Evolutionary conservation across 2,888 invertebrate species (phyloP), one percentile per base, ranked within the genome.

Genomic region (Caenorhabditis sp.): DNA sequence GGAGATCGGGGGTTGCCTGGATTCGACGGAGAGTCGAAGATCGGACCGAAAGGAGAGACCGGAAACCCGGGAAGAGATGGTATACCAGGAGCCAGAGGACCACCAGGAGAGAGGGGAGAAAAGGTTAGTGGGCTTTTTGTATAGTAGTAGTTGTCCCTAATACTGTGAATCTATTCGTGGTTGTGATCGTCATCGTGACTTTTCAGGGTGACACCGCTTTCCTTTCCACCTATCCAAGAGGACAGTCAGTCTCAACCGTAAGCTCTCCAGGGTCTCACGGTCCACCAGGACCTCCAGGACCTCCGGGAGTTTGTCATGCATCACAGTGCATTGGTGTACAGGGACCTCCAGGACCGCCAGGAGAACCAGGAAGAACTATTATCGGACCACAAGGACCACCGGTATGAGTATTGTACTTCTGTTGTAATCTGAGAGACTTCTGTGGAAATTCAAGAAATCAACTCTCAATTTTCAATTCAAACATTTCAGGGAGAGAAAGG

Each of bases 1-100:
- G 91, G 91, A 51, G 91, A 91, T 41, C 80, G 91, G 41, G 91
- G 91, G 64, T 80, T 91, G 35, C 91, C 91, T 12, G 91, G 91
- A 16, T 91, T 90, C 72, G 91, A 91, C 74, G 91, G 91, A 75
- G 91, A 91, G 64, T 90, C 90, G 14, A 90, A 89, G 76, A 86
- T 90, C 14, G 91, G 91, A 54, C 91, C 91, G 8, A 91, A 90
- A 77, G 91, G 91, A 61, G 90, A 91, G 8, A 82, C 86, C 3
- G 91, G 91, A n/a, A 77, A 80, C 19, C 81, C 88, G 10, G 91
- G 91, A 10, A 76, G 87, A 22, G 89, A 89, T 76, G 91, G 91
- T n/a, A 75, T 86, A 38, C 89, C 90, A 6, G 91, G 91, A 51
- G 63, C 84, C 6, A 66, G 82, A n/a, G 90, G 90, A 63, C 86